Evolutionary conservation across 2,797 vertebrate genomes (phyloP).

Genomic region (Acanthis flammea): DNA sequence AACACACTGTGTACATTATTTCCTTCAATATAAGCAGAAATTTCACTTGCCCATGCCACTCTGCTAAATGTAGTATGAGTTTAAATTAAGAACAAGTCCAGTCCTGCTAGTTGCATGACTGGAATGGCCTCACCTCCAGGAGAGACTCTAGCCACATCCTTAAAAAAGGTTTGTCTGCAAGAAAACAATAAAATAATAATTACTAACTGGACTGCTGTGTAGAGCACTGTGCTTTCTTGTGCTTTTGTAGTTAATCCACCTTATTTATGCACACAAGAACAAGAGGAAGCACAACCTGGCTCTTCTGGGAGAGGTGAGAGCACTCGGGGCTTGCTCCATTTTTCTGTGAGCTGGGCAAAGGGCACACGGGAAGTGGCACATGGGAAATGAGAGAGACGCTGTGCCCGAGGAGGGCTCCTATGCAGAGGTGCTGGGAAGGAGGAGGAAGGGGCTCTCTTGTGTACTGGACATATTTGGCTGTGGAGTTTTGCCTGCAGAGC

Average conservation of each 20-base stretch:
- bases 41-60: background rate
- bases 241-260: background rate
- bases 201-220: background rate
- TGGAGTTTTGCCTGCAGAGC: background rate
- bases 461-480: background rate
- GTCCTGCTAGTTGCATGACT: background rate
- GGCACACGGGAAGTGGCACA: fast-evolving
- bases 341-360: background rate
- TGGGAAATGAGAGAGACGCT: background rate
- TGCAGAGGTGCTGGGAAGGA: fast-evolving
- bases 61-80: background rate
- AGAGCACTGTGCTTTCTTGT: background rate
- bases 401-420: fast-evolving
- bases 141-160: background rate
- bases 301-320: background rate
- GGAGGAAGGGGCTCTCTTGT: background rate
- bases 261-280: background rate
- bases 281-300: background rate
- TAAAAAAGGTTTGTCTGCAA: background rate
- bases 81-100: background rate
- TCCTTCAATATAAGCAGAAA: background rate
- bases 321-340: fast-evolving
- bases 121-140: background rate
- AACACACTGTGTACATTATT: fast-evolving
- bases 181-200: constrained; percentile 29